Base-by-base conservation (phyloP, 1,140 invertebrate genomes). In the Drosophila kurseongensis region DNA sequence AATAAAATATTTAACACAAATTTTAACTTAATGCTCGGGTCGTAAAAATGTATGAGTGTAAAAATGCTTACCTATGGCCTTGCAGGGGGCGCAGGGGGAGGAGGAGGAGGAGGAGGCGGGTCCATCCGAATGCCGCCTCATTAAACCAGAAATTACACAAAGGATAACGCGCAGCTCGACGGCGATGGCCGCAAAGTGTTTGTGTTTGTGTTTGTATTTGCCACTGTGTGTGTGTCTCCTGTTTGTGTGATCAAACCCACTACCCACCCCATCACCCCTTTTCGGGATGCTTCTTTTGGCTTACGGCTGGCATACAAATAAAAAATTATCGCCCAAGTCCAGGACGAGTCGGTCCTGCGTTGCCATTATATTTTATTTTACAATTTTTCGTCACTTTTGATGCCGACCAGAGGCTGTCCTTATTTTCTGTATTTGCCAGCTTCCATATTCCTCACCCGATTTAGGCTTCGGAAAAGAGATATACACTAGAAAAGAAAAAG, bases 1-100 rank as follows among this genome's bases (percentile, higher is more conserved):
- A 88, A 88, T 88, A 80, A 88, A 88, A 88, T 88, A 88, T 88
- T 88, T 88, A 88, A 84, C 83, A 89, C 80, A 88, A 88, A 88
- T 89, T 88, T 88, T 88, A 89, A 88, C 84, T 88, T 89, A 89
- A 88, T 88, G 76, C 73, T 73, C 48, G n/a, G 56, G 65, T 69
- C 83, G 58, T 90, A 89, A 88, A 89, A 88, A 80, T 84, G 80
- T 89, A 75, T 78, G 79, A 76, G 56, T 73, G 66, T 75, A 89
- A 86, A 76, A 85, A 82, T 73, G 71, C 65, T 61, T 65, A 80
- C 69, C 78, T 78, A 71, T 67, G 63, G 74, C 57, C 50, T 48
- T 27, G 42, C 23, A n/a, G 38, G 48, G 35, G 36, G 36, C n/a
- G 16, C 5, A 7, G 13, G 8, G 5, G 9, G 1, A n/a, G 10